Evolutionary conservation across 2,113 vertebrate genomes (phyloP), one percentile per base, ranked within the genome.

Genomic region (Aspiorhynchus laticeps): DNA sequence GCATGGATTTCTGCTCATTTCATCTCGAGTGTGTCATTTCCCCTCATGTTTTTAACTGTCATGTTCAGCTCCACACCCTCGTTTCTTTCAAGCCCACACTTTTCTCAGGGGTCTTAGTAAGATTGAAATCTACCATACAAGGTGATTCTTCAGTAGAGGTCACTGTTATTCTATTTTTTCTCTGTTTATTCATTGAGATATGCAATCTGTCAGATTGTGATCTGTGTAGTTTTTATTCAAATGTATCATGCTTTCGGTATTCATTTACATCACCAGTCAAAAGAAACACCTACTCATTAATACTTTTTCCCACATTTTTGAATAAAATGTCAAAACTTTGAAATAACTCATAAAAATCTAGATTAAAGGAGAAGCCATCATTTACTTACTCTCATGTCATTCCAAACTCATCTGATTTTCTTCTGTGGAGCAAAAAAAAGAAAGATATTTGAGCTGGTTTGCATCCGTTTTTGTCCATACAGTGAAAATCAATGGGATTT

Each of bases 21-120:
- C 41, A 17, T 75, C 63, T 85, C 56, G 77, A 48, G 91, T 90
- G 91, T 90, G 89, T 93, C 90, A 94, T 89, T 93, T 94, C 91
- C 92, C 90, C 61, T 36, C 87, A 81, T 67, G 56, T 33, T 87
- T 65, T 87, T 75, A 73, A 24, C 41, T 5, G 33, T 9, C 0
- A 38, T 4, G 74, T 48, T 43, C 14, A 46, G 43, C 74, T 77
- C 74, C 41, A 77, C 0, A 84, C 67, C 77, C 69, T 51, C 7
- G 8, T 26, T 41, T 26, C 31, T 5, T n/a, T 80, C 53, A 88
- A 86, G 17, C 88, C 80, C 77, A 83, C 85, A 87, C 87, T 87
- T 90, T 56, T 79, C 81, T 75, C 41, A 65, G 74, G 21, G 71
- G 38, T 74, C 71, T 41, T 38, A 74, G 73, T 26, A 75, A 75